Evolutionary conservation across 2,113 vertebrate genomes (phyloP), one percentile per base, ranked within the genome.

Genomic region (Pelodiscus sinensis): DNA sequence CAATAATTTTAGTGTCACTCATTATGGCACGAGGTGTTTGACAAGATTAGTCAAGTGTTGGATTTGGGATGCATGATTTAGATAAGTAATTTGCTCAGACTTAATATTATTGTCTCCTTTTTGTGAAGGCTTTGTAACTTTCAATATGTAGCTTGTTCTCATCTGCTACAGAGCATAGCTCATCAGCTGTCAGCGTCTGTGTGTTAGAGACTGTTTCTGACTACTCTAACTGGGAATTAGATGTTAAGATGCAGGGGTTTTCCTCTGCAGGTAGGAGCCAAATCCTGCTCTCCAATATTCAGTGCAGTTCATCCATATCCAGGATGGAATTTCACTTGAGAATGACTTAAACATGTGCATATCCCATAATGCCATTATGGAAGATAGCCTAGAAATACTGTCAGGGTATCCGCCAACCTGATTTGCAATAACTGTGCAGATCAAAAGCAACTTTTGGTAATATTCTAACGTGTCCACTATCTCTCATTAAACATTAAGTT

Each of bases 281-380:
- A n/a, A 35, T 71, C 19, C n/a, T 71, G 31, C 31, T 71, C n/a
- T 71, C n/a, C 65, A 71, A 9, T 71, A n/a, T 35, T 71, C n/a
- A 35, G 18, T 19, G 65, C 35, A 15, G 8, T 35, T 71, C 65
- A 35, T 71, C 15, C 31, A 35, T 71, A 71, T 71, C n/a, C 65
- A 71, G n/a, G n/a, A 21, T 71, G 10, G 65, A 71, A 71, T 35
- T n/a, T 16, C n/a, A 71, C 18, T 8, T 21, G 65, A 35, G 35
- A 35, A 71, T 71, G 35, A 71, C 65, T 35, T 71, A 35, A 71
- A 16, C n/a, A 10, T 62, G 9, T 0, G 0, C 0, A 0, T 55
- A 11, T 79, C n/a, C 81, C 81, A 60, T 18, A 29, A 1, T 84
- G 11, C 8, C 79, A 21, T 75, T 8, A 8, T 38, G 82, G 54